phyloP scores from a whole-genome alignment of 1,140 invertebrate species.

The Drosophila seguyi region DNA sequence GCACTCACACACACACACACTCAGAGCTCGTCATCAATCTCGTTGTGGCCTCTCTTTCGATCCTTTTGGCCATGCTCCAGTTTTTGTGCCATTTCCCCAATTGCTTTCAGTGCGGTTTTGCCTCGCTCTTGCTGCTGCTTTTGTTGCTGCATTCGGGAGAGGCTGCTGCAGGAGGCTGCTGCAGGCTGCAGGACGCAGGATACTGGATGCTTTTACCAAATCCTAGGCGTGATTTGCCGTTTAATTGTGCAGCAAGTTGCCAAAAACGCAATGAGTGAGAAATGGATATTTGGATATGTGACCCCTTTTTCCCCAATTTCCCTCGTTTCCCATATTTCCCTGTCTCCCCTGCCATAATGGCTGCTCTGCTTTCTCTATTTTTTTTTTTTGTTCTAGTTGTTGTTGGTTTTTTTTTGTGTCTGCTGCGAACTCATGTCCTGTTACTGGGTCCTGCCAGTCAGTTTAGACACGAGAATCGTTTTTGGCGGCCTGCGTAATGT shows the following conservation, averaged over 20 bases:
- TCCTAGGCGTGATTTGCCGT: slow-evolving; percentile 79
- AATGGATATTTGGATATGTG: slow-evolving; percentile 63
- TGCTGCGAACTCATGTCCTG: slow-evolving; percentile 29
- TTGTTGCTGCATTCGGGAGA: slow-evolving; percentile 35
- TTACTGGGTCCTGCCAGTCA: slow-evolving; percentile 31
- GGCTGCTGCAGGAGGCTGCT: neutral
- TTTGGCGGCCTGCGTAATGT: slow-evolving; percentile 50
- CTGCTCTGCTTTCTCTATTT: neutral
- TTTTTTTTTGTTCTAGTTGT: neutral
- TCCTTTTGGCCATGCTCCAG: slow-evolving; percentile 70
- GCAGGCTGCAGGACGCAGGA: slow-evolving; percentile 1
- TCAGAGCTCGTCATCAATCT: slow-evolving; percentile 39
- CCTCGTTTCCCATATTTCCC: neutral
- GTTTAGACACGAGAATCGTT: slow-evolving; percentile 56
- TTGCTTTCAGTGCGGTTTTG: slow-evolving; percentile 66
- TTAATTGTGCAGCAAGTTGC: slow-evolving; percentile 77
- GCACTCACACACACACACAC: neutral
- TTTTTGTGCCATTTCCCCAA: slow-evolving; percentile 64
- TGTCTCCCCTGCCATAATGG: slow-evolving; percentile 10
- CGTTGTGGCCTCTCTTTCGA: slow-evolving; percentile 19
- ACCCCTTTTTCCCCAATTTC: slow-evolving; percentile 5
- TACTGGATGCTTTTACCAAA: slow-evolving; percentile 67
- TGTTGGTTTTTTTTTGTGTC: neutral
- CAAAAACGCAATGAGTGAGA: slow-evolving; percentile 64
- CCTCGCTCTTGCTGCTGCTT: slow-evolving; percentile 17